phyloP scores from a whole-genome alignment of 2,888 invertebrate genomes.

The Leptinotarsa tumamoca region DNA sequence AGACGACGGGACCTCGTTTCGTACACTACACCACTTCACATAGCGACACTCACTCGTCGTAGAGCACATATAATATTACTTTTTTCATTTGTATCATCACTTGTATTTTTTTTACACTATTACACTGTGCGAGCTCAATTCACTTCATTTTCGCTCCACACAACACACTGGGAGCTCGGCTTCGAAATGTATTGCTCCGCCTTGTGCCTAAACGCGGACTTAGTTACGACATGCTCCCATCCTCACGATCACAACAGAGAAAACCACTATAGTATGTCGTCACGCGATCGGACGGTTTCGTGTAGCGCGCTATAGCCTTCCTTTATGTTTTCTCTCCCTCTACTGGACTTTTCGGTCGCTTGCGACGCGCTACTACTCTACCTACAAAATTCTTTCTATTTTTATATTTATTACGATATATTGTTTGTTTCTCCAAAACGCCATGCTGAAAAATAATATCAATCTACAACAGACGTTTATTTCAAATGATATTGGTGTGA shows the following conservation, averaged over 20 bases:
- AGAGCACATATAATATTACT: conserved; percentile 43
- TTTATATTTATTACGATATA: conserved; percentile 50
- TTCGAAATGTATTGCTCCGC: conserved; percentile 60
- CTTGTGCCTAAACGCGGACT: conserved; percentile 47
- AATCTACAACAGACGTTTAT: conserved; percentile 14
- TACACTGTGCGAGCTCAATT: conserved; percentile 60
- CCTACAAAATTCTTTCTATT: conserved; percentile 57
- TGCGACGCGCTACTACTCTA: conserved; percentile 59
- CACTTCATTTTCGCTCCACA: conserved; percentile 62
- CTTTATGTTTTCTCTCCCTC: conserved; percentile 64
- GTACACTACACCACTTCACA: conserved; percentile 49
- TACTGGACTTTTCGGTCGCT: conserved; percentile 63
- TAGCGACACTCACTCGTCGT: conserved; percentile 45
- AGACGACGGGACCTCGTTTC: conserved; percentile 41
- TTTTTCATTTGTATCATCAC: conserved; percentile 44
- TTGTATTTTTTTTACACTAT: conserved; percentile 42
- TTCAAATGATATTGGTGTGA: too few species aligned
- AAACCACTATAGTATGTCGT: conserved; percentile 51
- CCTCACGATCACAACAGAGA: conserved; percentile 54
- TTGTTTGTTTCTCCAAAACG: conserved; percentile 49
- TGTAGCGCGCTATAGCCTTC: conserved; percentile 63
- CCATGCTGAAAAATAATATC: conserved; percentile 37
- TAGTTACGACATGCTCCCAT: conserved; percentile 40
- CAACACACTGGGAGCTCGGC: conserved; percentile 57
- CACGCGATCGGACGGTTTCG: conserved; percentile 59